These are phyloP conservation scores for Littorina saxatilis DNA, from an alignment of 1,140 invertebrate genomes.

Conservation along the genomic window DNA sequence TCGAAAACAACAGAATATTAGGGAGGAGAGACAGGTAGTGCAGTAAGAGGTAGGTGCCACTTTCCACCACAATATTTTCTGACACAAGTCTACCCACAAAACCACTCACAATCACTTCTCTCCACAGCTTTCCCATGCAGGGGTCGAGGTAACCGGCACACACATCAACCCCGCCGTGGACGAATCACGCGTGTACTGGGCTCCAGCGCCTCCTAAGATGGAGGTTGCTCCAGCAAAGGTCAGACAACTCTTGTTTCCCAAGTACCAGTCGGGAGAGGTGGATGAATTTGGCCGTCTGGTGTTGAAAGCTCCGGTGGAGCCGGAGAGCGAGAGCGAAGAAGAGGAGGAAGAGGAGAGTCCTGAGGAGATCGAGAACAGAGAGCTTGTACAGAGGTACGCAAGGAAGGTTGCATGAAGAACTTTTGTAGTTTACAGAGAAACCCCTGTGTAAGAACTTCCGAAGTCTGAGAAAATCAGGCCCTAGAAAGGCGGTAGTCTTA, in stretches of 20 bases:
- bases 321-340: slow-evolving; percentile 44
- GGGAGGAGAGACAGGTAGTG: too few relatives aligned
- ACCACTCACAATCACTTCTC: neutral
- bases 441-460: too few relatives aligned
- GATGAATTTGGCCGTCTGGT: slow-evolving; percentile 58
- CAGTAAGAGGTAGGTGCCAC: too few relatives aligned
- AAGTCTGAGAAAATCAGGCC: too few relatives aligned
- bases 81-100: too few relatives aligned
- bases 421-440: too few relatives aligned
- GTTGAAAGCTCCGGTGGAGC: slow-evolving; percentile 39
- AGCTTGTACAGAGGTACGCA: slow-evolving; percentile 44
- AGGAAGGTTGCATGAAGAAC: too few relatives aligned
- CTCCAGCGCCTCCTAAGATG: slow-evolving; percentile 74
- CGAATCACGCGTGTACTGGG: slow-evolving; percentile 73
- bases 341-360: slow-evolving; percentile 44
- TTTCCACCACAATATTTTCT: too few relatives aligned
- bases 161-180: slow-evolving; percentile 55
- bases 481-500: too few relatives aligned
- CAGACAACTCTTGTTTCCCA: slow-evolving; percentile 69
- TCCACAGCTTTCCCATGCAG: slow-evolving; percentile 51
- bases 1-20: too few relatives aligned
- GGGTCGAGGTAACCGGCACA: slow-evolving; percentile 57
- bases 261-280: slow-evolving; percentile 52
- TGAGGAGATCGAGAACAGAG: slow-evolving; percentile 34
- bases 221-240: slow-evolving; percentile 70